A percentile compares a stretch with the other conserved stretches of the same genome.
Conservation (phyloP, 1,140 invertebrate genomes). For the Berghia stephanieae region DNA sequence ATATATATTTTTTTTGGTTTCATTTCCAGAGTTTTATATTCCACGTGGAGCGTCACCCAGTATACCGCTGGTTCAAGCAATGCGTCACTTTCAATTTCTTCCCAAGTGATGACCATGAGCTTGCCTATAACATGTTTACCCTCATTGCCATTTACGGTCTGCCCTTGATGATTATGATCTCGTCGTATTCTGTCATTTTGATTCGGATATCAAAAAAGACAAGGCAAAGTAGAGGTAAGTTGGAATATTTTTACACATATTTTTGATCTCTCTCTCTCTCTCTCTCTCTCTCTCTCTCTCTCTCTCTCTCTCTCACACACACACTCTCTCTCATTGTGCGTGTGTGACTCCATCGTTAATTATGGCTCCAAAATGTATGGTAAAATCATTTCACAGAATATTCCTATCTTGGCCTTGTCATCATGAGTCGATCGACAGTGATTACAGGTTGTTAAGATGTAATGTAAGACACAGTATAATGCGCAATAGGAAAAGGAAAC, state of each 20-base stretch:
- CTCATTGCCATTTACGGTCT: constrained; percentile 84
- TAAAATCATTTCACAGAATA: no score
- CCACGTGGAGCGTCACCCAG: constrained; percentile 76
- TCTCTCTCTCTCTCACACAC: constrained; percentile 11
- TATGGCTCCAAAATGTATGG: no score
- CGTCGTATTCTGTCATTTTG: constrained; percentile 86
- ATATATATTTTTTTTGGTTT: neutral
- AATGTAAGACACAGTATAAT: no score
- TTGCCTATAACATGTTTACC: constrained; percentile 80
- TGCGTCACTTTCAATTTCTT: constrained; percentile 84
- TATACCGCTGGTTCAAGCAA: constrained; percentile 76
- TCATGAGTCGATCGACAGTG: no score
- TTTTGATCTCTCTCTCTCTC: constrained; percentile 52
- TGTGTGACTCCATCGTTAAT: no score
- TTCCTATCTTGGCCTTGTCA: no score
- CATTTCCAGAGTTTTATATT: constrained; percentile 78
- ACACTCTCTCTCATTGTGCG: neutral
- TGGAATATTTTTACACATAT: constrained; percentile 41
- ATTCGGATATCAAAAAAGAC: constrained; percentile 78
- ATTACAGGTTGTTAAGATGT: no score
- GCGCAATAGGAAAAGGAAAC: no score
- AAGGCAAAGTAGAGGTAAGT: constrained; percentile 73
- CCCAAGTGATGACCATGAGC: constrained; percentile 71
- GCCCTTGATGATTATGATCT: constrained; percentile 84
- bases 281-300: constrained; percentile 12